phyloP scores from a whole-genome alignment of 2,113 vertebrate genomes.

The Mandrillus leucophaeus region DNA sequence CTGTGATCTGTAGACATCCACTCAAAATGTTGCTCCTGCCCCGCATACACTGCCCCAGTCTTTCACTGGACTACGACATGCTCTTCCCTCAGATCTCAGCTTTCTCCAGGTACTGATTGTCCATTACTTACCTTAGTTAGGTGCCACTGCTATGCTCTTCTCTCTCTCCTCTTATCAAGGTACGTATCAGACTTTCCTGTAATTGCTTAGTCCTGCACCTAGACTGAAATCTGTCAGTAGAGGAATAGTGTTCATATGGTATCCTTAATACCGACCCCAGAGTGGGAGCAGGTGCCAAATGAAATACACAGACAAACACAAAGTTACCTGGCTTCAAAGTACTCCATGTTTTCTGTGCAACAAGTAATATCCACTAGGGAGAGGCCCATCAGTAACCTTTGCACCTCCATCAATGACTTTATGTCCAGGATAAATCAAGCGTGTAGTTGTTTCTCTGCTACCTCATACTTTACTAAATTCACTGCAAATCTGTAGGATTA shows the following conservation, averaged over 20 bases:
- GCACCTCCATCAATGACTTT: slow-evolving; percentile 69
- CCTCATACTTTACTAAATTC: slow-evolving; percentile 72
- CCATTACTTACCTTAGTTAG: not conserved
- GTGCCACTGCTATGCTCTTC: accelerated
- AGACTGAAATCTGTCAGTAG: not conserved
- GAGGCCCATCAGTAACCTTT: slow-evolving; percentile 69
- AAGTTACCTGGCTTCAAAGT: not conserved
- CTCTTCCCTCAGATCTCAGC: not conserved
- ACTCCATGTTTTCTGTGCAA: not conserved
- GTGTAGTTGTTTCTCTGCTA: slow-evolving; percentile 64
- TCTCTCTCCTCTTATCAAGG: not conserved
- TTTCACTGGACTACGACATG: accelerated
- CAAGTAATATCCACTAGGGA: not conserved
- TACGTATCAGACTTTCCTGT: not conserved
- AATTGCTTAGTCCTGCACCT: not conserved
- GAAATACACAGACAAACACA: not conserved
- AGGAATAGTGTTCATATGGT: not conserved
- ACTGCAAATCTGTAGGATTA: slow-evolving; percentile 66
- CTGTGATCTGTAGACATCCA: not conserved
- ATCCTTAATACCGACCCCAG: not conserved
- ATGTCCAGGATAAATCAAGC: slow-evolving; percentile 78
- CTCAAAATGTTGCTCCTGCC: not conserved
- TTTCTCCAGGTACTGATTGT: not conserved
- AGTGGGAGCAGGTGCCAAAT: not conserved
- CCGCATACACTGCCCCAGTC: accelerated